A percentile compares a stretch with the other conserved stretches of the same genome.
phyloP scores from a whole-genome alignment of 2,888 invertebrate species.

The Latrodectus hesperus region DNA sequence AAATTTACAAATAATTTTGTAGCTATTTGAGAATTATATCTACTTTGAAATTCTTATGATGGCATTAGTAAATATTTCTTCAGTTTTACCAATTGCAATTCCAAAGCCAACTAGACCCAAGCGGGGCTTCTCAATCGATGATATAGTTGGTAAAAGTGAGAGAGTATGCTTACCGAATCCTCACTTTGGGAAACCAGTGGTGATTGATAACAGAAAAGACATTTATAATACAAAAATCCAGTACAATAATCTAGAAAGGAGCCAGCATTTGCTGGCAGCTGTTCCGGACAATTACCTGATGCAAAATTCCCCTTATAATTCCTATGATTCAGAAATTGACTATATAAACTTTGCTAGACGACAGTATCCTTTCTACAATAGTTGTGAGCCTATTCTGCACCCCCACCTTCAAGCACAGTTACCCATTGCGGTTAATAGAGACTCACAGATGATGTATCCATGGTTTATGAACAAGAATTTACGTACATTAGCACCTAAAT shows the following conservation, averaged over 20 bases:
- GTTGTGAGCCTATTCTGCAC: not conserved
- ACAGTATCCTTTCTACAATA: not conserved
- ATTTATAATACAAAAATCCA: not conserved
- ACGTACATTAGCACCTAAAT: constrained; percentile 6
- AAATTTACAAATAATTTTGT: too few relatives aligned
- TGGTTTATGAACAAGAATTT: constrained; percentile 7
- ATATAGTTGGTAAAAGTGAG: constrained; percentile 20
- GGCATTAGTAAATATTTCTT: not conserved
- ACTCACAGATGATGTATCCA: constrained; percentile 5
- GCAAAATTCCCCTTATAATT: not conserved
- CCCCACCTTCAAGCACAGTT: constrained; percentile 1
- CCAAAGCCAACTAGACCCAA: constrained; percentile 19
- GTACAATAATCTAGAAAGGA: not conserved
- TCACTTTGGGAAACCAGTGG: not conserved
- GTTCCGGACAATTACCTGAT: not conserved
- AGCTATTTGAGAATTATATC: too few relatives aligned
- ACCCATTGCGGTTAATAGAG: constrained; percentile 1
- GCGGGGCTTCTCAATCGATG: constrained; percentile 36
- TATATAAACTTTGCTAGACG: not conserved
- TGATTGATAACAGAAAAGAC: not conserved
- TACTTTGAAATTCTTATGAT: not conserved
- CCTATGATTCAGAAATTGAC: not conserved
- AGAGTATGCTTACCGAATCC: not conserved
- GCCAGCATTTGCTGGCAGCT: not conserved
- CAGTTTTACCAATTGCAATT: not conserved